Evolutionary conservation across 37 sponge, comb jelly and placozoan genomes (phyloP), one percentile per base, ranked within the genome.

Genomic region (Petrosia ficiformis): DNA sequence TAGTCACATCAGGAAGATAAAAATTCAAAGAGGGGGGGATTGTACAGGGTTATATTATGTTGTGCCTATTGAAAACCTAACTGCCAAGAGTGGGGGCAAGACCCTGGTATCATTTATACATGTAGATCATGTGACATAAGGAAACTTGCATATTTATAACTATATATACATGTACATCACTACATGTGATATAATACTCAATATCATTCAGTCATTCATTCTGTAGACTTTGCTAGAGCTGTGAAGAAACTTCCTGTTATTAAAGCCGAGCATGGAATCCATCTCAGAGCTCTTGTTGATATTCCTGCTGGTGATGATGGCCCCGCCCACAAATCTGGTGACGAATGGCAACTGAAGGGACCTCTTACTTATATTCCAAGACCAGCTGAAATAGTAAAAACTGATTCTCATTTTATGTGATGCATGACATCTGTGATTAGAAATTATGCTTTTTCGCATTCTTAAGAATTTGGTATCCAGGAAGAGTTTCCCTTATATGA

Each of bases 261-360:
- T 39, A 79, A 73, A 38, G 83, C 85, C 31, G 73, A 88, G 61
- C 89, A 95, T 35, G 95, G 86, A 28, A 85, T 95, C 69, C 82
- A 84, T 61, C 89, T 95, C 32, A 31, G 60, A 57, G 95, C 95
- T 4, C 71, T 73, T 56, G 71, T 79, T 35, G 86, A 84, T 24
- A 80, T 83, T 22, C 76, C 76, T 31, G 75, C 66, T 1, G 94
- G 91, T 33, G 75, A 87, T 44, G 58, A 57, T 19, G 95, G 85
- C 3, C 67, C 40, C 34, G 38, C 58, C 22, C 64, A 86, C 14
- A 42, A 25, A 32, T 75, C 70, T 44, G 94, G 93, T 16, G 94
- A 92, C 29, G 87, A 80, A 72, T 96, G 97, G 97, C 94, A 87
- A 60, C 72, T 92, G 74, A 67, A 43, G 56, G 97, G 97, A 59